Percentiles rank a stretch among this genome's conserved stretches.
These are phyloP conservation scores for Drosophila subobscura DNA, from an alignment of 1,140 invertebrate genomes.

Conservation along the genomic window DNA sequence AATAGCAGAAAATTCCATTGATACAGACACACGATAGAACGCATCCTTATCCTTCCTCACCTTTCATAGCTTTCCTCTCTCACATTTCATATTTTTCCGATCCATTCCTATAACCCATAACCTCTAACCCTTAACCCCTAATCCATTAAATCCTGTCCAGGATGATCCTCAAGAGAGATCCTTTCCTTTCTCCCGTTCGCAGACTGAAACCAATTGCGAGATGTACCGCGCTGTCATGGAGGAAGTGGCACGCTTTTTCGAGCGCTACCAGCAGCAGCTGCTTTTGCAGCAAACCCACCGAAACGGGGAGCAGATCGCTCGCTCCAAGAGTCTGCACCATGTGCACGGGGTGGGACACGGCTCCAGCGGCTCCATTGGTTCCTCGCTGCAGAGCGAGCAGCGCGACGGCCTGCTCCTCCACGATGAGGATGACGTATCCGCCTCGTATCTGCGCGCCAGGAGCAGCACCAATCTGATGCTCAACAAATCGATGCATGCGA, in stretches of 20 bases:
- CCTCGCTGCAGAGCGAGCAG: constrained; percentile 39
- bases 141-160: too few relatives aligned
- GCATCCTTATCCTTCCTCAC: not conserved
- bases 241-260: constrained; percentile 90
- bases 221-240: constrained; percentile 92
- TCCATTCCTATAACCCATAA: not conserved
- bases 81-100: not conserved
- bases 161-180: not conserved
- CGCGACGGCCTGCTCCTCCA: constrained; percentile 26
- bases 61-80: not conserved
- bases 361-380: not conserved
- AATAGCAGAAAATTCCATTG: too few relatives aligned
- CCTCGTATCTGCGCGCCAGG: constrained; percentile 80
- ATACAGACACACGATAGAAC: too few relatives aligned
- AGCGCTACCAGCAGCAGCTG: constrained; percentile 85
- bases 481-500: constrained; percentile 68
- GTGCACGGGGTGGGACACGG: constrained; percentile 72
- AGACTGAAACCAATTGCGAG: constrained; percentile 90
- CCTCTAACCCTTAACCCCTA: not conserved
- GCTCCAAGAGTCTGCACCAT: constrained; percentile 85
- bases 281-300: constrained; percentile 44
- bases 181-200: constrained; percentile 13
- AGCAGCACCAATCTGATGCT: constrained; percentile 80
- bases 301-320: constrained; percentile 69
- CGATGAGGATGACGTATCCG: constrained; percentile 53